Percentiles rank a stretch among this genome's conserved stretches.
These are phyloP conservation scores for Andrena trimmerana DNA, from an alignment of 2,888 invertebrate species.

Conservation along the genomic window DNA sequence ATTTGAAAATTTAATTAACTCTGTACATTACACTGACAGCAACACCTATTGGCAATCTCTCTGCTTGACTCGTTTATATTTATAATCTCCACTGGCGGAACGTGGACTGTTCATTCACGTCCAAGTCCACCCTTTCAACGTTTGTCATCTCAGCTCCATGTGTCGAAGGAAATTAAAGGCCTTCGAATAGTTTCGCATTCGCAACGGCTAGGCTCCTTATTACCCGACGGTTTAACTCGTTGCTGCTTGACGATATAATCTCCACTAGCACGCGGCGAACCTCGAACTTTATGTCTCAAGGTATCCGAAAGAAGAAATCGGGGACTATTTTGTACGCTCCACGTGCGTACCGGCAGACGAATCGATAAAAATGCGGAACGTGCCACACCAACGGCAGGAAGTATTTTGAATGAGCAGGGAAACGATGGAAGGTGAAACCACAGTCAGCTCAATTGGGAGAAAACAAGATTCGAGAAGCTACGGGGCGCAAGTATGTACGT, in stretches of 20 bases:
- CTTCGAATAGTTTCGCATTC: not conserved
- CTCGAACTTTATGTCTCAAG: not conserved
- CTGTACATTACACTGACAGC: not conserved
- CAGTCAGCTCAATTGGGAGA: slow-evolving; percentile 54
- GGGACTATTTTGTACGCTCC: slow-evolving; percentile 16
- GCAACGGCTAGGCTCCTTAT: not conserved
- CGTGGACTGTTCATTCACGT: slow-evolving; percentile 10
- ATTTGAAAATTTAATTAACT: slow-evolving; percentile 43
- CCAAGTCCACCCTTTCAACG: not conserved
- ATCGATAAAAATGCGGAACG: slow-evolving; percentile 43
- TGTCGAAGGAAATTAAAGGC: not conserved
- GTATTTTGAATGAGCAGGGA: slow-evolving; percentile 63
- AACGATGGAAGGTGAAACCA: slow-evolving; percentile 40
- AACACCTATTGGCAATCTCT: not conserved
- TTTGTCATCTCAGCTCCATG: not conserved
- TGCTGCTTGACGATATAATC: not conserved
- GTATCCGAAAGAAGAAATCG: not conserved
- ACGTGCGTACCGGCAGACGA: not conserved
- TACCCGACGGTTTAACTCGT: not conserved
- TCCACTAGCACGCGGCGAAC: not conserved
- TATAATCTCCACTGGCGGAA: slow-evolving; percentile 1
- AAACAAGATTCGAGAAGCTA: slow-evolving; percentile 59
- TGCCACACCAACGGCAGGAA: slow-evolving; percentile 38
- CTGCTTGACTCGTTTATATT: slow-evolving; percentile 29
- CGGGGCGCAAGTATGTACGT: slow-evolving; percentile 38